Evolutionary conservation across 2,797 vertebrate genomes (phyloP), one percentile per base, ranked within the genome.

Genomic region (Diceros bicornis): DNA sequence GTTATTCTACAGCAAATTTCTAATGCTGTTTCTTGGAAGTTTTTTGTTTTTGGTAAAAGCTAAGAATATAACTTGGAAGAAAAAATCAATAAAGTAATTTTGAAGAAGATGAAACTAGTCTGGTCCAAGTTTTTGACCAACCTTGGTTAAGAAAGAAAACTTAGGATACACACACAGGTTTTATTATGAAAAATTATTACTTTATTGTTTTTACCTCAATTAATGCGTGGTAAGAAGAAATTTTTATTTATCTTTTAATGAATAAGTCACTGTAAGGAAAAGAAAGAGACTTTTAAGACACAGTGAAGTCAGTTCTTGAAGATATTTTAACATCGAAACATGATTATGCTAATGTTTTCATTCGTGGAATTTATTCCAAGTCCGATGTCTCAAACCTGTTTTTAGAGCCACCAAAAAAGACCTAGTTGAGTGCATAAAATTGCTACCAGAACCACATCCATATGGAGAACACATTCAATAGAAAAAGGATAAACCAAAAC

Each of bases 1-100:
- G 47, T 47, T 11, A 47, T 47, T 47, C 47, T 47, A 47, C 10
- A 47, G 47, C 47, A 47, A 47, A 47, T 47, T 47, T 47, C 47
- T 47, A 47, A 47, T 47, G 47, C 47, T 47, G 47, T 47, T 47
- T 11, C 47, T 52, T 52, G 4, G 47, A 91, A 16, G 27, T 52
- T 52, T 90, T 79, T 86, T 86, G 62, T 52, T 87, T 87, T 52
- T 34, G n/a, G 55, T 57, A 55, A 79, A 88, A 94, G 9, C 7
- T 91, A 55, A 84, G 50, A 77, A 27, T 75, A 41, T 37, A 7
- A 66, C 5, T 61, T 34, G 11, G 55, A 91, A 72, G 9, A 3
- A 66, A 8, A 52, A 61, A 57, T 50, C 44, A 41, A 29, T 57
- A 44, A 71, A 2, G 17, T 64, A 29, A 37, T 27, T 66, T 23